Evolutionary conservation across 1,140 invertebrate species (phyloP).

Genomic region (Brachionus koreanus): DNA sequence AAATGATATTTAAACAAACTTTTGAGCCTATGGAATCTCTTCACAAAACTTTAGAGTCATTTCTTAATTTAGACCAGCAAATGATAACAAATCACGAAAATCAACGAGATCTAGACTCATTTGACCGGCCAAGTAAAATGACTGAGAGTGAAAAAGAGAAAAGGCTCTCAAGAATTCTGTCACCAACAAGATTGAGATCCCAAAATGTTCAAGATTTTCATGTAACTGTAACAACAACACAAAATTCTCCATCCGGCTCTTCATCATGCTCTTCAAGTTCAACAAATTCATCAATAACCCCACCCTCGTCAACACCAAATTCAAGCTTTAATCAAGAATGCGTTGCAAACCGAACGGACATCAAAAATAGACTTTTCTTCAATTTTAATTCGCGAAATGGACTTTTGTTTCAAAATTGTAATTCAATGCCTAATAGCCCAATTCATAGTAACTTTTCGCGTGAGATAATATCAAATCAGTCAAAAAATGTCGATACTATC

Average conservation of each 20-base stretch:
- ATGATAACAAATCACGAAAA: neutral
- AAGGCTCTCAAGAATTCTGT: slow-evolving; percentile 29
- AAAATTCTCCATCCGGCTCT: slow-evolving; percentile 4
- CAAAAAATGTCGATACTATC: neutral
- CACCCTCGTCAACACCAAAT: neutral
- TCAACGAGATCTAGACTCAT: neutral
- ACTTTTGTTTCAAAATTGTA: neutral
- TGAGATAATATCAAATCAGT: neutral
- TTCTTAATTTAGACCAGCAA: slow-evolving; percentile 9
- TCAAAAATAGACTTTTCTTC: slow-evolving; percentile 3
- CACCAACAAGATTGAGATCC: slow-evolving; percentile 14
- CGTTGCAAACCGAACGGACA: neutral
- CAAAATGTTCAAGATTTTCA: slow-evolving; percentile 13
- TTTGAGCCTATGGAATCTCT: slow-evolving; percentile 31
- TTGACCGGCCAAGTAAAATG: neutral
- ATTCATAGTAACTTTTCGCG: neutral
- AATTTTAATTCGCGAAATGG: slow-evolving; percentile 16
- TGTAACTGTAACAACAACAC: neutral
- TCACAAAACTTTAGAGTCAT: slow-evolving; percentile 24
- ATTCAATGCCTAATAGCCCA: neutral
- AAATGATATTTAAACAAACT: slow-evolving; percentile 38
- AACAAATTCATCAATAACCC: neutral
- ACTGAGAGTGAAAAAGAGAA: slow-evolving; percentile 4
- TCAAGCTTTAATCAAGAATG: neutral
- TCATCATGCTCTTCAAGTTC: slow-evolving; percentile 7